Conservation (phyloP, 1,140 invertebrate genomes). For the Microplitis mediator region DNA sequence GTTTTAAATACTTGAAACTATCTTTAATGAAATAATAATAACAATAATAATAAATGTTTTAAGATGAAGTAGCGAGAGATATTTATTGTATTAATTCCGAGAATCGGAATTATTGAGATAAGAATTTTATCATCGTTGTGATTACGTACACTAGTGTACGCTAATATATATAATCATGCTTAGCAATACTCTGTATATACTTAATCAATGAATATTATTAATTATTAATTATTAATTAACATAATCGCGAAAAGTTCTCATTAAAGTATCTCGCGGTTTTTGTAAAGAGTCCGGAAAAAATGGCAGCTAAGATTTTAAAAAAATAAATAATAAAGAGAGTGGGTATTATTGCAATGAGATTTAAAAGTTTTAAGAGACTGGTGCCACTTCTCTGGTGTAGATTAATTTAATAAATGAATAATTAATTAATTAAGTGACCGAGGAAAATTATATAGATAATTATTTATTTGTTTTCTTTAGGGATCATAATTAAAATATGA, state of each 20-base stretch:
- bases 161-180: slow-evolving; percentile 59
- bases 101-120: neutral
- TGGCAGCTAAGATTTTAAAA: slow-evolving; percentile 1
- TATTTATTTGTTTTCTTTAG: slow-evolving; percentile 59
- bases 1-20: neutral
- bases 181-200: slow-evolving; percentile 59
- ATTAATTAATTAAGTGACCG: neutral
- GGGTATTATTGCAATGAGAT: too few species aligned
- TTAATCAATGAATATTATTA: slow-evolving; percentile 51
- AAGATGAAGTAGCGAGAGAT: neutral
- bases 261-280: too few species aligned
- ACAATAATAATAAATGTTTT: neutral
- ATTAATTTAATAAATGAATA: too few species aligned
- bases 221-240: too few species aligned
- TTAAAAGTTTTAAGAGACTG: too few species aligned
- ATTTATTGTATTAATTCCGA: slow-evolving; percentile 1
- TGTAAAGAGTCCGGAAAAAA: too few species aligned
- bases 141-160: slow-evolving; percentile 57
- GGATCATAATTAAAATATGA: slow-evolving; percentile 35
- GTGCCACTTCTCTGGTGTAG: too few species aligned
- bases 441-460: slow-evolving; percentile 56
- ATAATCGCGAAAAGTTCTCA: too few species aligned
- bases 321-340: neutral
- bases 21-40: neutral
- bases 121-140: slow-evolving; percentile 61